Conservation (phyloP, 1,140 invertebrate species). For the Meteorus sp. region DNA sequence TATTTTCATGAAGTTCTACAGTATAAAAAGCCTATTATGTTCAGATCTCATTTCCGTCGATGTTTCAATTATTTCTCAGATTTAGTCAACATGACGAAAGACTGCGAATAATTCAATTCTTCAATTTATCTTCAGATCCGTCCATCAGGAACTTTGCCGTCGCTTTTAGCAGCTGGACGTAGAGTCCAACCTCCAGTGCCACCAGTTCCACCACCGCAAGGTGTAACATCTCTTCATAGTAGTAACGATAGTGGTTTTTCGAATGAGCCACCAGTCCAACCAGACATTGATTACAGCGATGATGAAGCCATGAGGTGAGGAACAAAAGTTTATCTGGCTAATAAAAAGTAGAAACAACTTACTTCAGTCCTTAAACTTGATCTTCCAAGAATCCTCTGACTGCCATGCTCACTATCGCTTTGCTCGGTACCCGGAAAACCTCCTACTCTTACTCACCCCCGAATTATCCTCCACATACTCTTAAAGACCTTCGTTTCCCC, state of each 20-base stretch:
- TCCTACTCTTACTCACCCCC: not conserved
- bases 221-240: constrained; percentile 76
- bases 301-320: constrained; percentile 81
- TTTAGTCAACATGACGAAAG: no score
- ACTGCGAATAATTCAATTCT: no score
- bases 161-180: constrained; percentile 49
- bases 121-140: constrained; percentile 44
- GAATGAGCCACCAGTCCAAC: constrained; percentile 84
- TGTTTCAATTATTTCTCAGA: not conserved
- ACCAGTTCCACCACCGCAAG: constrained; percentile 59
- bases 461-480: not conserved
- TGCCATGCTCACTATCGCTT: constrained; percentile 16
- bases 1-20: not conserved
- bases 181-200: constrained; percentile 56
- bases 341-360: no score
- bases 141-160: constrained; percentile 56
- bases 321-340: no score
- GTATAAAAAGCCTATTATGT: not conserved
- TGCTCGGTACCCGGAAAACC: constrained; percentile 16
- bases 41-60: not conserved
- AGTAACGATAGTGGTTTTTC: constrained; percentile 91
- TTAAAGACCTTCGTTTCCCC: not conserved
- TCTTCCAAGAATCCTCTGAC: no score
- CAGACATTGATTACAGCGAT: constrained; percentile 87
- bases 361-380: no score